Evolutionary conservation across 2,113 vertebrate genomes (phyloP), one percentile per base, ranked within the genome.

Genomic region (Sinosuthora webbiana): DNA sequence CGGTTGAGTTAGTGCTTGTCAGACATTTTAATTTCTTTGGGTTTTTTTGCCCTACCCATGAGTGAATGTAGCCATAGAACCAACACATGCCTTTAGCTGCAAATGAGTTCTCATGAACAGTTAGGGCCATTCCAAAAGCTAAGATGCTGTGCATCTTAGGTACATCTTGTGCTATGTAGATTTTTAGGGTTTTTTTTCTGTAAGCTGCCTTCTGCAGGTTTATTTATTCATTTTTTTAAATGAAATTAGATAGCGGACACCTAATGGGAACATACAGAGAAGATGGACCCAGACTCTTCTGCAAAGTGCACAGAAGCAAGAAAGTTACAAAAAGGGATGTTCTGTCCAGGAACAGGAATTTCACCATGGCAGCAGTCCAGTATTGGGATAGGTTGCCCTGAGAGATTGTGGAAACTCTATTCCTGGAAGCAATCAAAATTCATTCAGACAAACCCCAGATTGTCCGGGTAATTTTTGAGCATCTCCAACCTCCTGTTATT

Each of bases 21-120:
- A 74, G 63, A 24, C 4, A 7, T 17, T 52, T 59, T 47, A 9
- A 16, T 1, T 30, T 39, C 37, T 39, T 39, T 39, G 37, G 37
- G 41, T 18, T 44, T 89, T 28, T 15, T n/a, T 16, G 1, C 24
- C 17, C 19, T 27, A 28, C 5, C 0, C 1, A 2, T 24, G 30
- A 30, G n/a, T 55, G 60, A 82, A 45, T 0, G 1, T 2, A 31
- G 13, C 20, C 52, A 45, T 27, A 73, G 33, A 87, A 79, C 13
- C 6, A 73, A 35, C 10, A 33, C 1, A 10, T 6, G 44, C 3
- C 8, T 73, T 63, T 13, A 59, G 20, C 0, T 30, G 14, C 14
- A 69, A 56, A 65, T 47, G 20, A 45, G 33, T 79, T 6, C 15
- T 52, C 27, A 24, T 17, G 30, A 21, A n/a, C 15, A 60, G 15